These are phyloP conservation scores for Sinosuthora webbiana DNA, from an alignment of 2,113 vertebrate genomes.

Conservation along the genomic window DNA sequence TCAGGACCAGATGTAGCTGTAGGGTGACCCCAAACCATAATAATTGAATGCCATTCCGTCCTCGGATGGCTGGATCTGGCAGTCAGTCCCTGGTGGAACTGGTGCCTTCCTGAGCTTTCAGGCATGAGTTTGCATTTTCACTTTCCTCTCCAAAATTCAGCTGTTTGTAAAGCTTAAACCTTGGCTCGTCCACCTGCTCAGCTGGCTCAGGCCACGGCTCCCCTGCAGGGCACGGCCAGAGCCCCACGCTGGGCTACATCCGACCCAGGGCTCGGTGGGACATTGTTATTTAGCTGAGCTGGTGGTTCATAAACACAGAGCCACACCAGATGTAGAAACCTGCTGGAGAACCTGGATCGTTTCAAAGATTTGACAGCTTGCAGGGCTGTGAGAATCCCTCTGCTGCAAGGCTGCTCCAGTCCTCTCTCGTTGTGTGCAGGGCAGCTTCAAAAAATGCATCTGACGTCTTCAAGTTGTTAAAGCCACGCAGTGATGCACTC, in stretches of 20 bases:
- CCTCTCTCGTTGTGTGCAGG: not conserved
- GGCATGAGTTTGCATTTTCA: not conserved
- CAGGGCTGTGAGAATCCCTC: not conserved
- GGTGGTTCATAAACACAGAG: not conserved
- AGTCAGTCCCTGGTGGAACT: not conserved
- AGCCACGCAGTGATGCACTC: not conserved
- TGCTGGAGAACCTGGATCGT: not conserved
- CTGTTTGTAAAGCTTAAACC: not conserved
- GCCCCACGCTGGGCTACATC: not conserved
- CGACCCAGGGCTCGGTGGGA: not conserved
- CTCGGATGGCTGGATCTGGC: not conserved
- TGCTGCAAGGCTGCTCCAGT: not conserved
- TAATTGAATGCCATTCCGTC: not conserved
- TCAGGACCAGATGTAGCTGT: not conserved
- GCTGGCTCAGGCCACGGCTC: not conserved
- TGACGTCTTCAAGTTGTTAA: not conserved
- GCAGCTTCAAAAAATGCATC: not conserved
- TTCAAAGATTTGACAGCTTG: constrained; percentile 8
- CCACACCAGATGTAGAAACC: not conserved
- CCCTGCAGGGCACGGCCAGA: not conserved
- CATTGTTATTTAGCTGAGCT: not conserved
- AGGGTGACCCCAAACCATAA: not conserved
- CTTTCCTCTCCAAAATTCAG: not conserved
- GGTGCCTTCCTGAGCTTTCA: not conserved
- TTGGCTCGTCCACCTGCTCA: not conserved